Percentiles rank a stretch among this genome's conserved stretches.
Evolutionary conservation across 53 echinoderm and acorn worm genomes (phyloP).

Genomic region (Apostichopus leukothele): DNA sequence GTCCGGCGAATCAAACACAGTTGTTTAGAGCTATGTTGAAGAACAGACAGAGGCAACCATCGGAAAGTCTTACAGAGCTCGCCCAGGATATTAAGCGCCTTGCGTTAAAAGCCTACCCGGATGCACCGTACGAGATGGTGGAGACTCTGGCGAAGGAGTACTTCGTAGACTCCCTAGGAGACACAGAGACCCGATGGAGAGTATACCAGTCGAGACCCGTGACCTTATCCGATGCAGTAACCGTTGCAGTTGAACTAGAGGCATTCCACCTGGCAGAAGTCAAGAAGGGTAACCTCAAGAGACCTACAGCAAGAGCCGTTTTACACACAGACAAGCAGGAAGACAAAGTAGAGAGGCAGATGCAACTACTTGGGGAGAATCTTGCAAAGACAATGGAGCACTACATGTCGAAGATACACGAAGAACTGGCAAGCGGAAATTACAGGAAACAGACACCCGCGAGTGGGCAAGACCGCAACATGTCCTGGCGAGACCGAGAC

Average conservation of each 20-base stretch:
- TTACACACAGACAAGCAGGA: not conserved
- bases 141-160: slow-evolving; percentile 54
- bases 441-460: not conserved
- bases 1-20: too few relatives aligned
- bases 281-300: not conserved
- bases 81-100: too few relatives aligned
- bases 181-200: slow-evolving; percentile 46
- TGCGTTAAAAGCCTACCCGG: too few relatives aligned
- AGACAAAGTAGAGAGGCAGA: slow-evolving; percentile 27
- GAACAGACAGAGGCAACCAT: too few relatives aligned
- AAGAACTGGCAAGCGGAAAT: not conserved
- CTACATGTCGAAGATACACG: not conserved
- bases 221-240: not conserved
- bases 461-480: not conserved
- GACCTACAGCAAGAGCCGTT: slow-evolving; percentile 3
- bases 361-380: slow-evolving; percentile 8
- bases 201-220: slow-evolving; percentile 37
- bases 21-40: too few relatives aligned
- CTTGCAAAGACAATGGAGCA: not conserved
- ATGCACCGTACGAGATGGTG: slow-evolving; percentile 36
- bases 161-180: slow-evolving; percentile 55
- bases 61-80: too few relatives aligned
- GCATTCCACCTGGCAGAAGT: slow-evolving; percentile 26
- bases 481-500: not conserved
- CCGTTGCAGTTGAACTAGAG: slow-evolving; percentile 11